A percentile compares a stretch with the other conserved stretches of the same genome.
Evolutionary conservation across 2,113 vertebrate genomes (phyloP).

Genomic region (Osmerus eperlanus): DNA sequence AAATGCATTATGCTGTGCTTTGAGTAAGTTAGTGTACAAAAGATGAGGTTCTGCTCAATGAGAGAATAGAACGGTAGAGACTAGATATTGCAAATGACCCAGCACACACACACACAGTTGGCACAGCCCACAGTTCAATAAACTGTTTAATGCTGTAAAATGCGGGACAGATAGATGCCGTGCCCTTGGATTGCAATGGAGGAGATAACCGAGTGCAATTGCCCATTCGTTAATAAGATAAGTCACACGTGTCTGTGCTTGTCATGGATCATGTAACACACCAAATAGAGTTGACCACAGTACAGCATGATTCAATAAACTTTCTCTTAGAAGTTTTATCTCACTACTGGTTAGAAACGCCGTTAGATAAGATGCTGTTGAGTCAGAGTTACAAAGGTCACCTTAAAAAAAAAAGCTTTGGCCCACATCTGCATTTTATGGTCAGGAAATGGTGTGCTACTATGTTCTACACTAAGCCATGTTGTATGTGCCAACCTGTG

Average conservation of each 20-base stretch:
- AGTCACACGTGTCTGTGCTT: constrained; percentile 2
- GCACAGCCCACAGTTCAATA: neutral
- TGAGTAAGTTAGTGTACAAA: neutral
- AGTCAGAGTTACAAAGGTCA: neutral
- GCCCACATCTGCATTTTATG: too few species aligned
- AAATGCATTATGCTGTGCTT: too few species aligned
- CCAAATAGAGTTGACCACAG: neutral
- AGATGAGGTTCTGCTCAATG: neutral
- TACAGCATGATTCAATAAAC: neutral
- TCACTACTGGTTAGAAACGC: neutral
- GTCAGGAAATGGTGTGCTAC: too few species aligned
- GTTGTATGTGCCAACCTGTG: too few species aligned
- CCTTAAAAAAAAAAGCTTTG: neutral
- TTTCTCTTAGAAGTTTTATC: constrained; percentile 11
- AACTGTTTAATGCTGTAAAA: neutral
- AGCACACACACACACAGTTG: too few species aligned
- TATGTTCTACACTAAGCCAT: too few species aligned
- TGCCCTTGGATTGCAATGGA: neutral
- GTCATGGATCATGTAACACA: neutral
- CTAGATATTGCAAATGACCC: neutral
- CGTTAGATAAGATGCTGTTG: constrained; percentile 17
- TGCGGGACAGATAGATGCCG: too few species aligned
- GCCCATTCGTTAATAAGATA: neutral
- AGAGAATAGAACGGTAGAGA: neutral
- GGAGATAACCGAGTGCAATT: neutral